These are phyloP conservation scores for Slavum lentiscoides DNA, from an alignment of 2,888 invertebrate species.

Conservation along the genomic window DNA sequence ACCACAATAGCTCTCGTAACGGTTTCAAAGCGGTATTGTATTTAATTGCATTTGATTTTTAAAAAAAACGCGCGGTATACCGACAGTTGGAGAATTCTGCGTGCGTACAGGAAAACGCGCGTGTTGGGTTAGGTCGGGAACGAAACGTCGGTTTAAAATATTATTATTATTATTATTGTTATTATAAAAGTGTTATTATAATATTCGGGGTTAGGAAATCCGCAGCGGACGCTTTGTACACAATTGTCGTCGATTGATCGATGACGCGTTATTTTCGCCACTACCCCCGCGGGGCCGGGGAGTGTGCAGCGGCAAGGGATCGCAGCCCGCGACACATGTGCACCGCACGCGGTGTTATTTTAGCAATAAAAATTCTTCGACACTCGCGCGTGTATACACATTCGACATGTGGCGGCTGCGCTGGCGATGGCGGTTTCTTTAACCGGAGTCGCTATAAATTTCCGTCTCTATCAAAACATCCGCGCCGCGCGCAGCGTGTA, in stretches of 20 bases:
- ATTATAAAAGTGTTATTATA: no score
- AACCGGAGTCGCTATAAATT: constrained; percentile 15
- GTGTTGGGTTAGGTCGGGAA: not conserved
- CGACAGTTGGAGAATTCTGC: no score
- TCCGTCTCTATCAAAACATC: constrained; percentile 46
- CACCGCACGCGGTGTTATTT: constrained; percentile 49
- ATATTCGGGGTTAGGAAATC: constrained; percentile 4
- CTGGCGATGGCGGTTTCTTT: constrained; percentile 5
- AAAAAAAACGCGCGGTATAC: no score
- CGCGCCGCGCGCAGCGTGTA: not conserved
- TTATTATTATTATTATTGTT: not conserved
- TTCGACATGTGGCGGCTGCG: constrained; percentile 21
- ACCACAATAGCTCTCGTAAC: no score
- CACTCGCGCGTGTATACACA: not conserved
- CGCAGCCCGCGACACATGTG: constrained; percentile 32
- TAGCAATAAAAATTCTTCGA: constrained; percentile 48
- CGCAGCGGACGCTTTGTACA: not conserved
- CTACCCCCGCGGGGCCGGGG: not conserved
- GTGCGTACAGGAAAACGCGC: constrained; percentile 1
- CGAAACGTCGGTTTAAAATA: constrained; percentile 11
- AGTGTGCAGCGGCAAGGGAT: not conserved
- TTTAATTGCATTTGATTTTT: no score
- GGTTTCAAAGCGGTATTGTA: no score
- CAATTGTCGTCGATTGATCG: constrained; percentile 37
- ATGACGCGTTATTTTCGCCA: constrained; percentile 13